These are phyloP conservation scores for Loripinus fragilis DNA, from an alignment of 2,888 invertebrate species.

Conservation along the genomic window DNA sequence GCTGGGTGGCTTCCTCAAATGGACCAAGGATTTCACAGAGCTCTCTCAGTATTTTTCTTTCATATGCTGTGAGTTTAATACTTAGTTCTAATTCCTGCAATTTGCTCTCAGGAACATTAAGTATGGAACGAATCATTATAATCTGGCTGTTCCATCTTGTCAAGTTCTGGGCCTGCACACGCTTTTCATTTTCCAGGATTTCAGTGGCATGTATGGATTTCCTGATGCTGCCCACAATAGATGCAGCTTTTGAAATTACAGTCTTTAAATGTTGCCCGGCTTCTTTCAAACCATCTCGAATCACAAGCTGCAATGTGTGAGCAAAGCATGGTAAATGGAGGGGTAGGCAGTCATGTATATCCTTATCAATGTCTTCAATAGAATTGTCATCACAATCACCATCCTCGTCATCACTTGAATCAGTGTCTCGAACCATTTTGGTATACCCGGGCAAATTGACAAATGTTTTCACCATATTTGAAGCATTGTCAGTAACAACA, in stretches of 20 bases:
- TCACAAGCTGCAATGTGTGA: no score
- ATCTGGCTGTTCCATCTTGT: no score
- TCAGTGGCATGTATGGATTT: no score
- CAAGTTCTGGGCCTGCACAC: no score
- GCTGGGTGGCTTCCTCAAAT: constrained; percentile 33
- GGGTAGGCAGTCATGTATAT: not conserved
- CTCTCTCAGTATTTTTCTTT: no score
- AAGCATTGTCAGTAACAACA: constrained; percentile 51
- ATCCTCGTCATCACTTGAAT: constrained; percentile 19
- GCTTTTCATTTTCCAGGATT: constrained; percentile 41
- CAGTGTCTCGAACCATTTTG: no score
- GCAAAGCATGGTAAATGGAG: not conserved
- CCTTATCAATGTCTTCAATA: not conserved
- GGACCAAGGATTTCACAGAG: no score
- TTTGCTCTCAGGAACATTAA: constrained; percentile 32
- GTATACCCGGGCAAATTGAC: no score
- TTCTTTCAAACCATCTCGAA: constrained; percentile 27
- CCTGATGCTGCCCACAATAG: no score
- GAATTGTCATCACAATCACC: no score
- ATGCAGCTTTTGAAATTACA: constrained; percentile 23
- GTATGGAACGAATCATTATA: constrained; percentile 34
- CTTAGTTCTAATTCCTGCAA: constrained; percentile 17
- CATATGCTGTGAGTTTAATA: constrained; percentile 29
- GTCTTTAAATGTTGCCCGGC: constrained; percentile 20
- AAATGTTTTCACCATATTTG: constrained; percentile 50